Evolutionary conservation across 92 coral and sea anemone species (phyloP), one percentile per base, ranked within the genome.

Genomic region (Paragorgia papillata): DNA sequence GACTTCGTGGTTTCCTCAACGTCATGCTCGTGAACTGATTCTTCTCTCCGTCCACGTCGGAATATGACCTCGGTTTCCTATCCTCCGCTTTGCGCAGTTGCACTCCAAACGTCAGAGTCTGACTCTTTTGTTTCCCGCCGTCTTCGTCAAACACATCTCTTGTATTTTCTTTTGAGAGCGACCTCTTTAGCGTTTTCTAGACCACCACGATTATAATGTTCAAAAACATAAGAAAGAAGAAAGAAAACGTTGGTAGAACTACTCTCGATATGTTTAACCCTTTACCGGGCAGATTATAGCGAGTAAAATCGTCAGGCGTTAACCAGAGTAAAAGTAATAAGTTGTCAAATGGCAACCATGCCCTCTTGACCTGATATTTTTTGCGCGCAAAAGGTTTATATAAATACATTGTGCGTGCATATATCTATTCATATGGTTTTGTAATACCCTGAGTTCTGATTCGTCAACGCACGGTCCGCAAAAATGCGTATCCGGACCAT

Each of bases 1-100:
- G 86, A 62, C 96, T 93, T 35, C 97, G 71, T 27, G 96, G 90
- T 78, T 90, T 93, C 39, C 89, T 62, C 39, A 93, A 85, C 9
- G 75, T 79, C 40, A 88, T 76, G 30, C 60, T 80, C 0, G 66
- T 68, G 29, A 90, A 73, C 61, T 90, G 85, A 7, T 40, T 82
- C 12, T 59, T 70, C 50, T 18, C 34, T 41, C 44, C 10, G n/a
- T 53, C 53, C 28, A 48, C 49, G 35, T 27, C 66, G 44, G 35
- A 69, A 10, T 29, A 57, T 13, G 46, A 58, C 50, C 18, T 27
- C 21, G 41, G 82, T 63, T 33, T 66, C 57, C 8, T 29, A 15
- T 44, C 85, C 7, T 22, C 44, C 28, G 63, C 69, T 66, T 93
- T 93, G 41, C 96, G 96, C 53, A 93, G 84, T 51, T 88, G 89